Conservation (phyloP, 2,113 vertebrate genomes). For the Tychaedon coryphoeus region DNA sequence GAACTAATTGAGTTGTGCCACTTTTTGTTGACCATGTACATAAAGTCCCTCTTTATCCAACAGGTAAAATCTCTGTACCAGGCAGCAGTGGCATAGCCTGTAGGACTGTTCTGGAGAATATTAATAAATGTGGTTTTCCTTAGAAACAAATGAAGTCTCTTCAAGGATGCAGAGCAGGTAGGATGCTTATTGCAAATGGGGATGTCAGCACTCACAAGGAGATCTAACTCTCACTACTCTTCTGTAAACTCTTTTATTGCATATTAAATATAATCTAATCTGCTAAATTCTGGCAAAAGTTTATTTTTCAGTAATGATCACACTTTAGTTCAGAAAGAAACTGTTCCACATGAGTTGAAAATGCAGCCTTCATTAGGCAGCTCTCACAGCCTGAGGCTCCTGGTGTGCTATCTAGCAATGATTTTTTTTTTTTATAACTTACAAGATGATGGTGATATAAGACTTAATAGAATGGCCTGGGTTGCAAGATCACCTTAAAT, state of each 20-base stretch:
- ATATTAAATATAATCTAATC: neutral
- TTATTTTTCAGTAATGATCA: neutral
- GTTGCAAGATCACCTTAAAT: neutral
- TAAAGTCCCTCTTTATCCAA: neutral
- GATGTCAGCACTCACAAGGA: neutral
- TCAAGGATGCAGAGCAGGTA: neutral
- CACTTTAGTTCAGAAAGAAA: neutral
- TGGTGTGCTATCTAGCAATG: neutral
- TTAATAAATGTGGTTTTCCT: neutral
- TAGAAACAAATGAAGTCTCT: neutral
- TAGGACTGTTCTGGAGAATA: neutral
- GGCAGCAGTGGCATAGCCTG: neutral
- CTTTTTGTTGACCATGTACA: neutral
- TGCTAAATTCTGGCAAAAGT: neutral
- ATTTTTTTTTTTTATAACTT: neutral
- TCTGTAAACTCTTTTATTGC: neutral
- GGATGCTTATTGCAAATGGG: neutral
- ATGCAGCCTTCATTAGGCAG: neutral
- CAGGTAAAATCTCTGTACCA: neutral
- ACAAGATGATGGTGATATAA: neutral
- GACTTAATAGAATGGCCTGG: neutral
- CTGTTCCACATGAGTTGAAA: neutral
- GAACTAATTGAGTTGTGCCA: neutral
- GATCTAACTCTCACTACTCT: neutral
- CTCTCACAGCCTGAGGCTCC: neutral